Evolutionary conservation across 1,140 invertebrate species (phyloP), one percentile per base, ranked within the genome.

Genomic region (Harpegnathos saltator): DNA sequence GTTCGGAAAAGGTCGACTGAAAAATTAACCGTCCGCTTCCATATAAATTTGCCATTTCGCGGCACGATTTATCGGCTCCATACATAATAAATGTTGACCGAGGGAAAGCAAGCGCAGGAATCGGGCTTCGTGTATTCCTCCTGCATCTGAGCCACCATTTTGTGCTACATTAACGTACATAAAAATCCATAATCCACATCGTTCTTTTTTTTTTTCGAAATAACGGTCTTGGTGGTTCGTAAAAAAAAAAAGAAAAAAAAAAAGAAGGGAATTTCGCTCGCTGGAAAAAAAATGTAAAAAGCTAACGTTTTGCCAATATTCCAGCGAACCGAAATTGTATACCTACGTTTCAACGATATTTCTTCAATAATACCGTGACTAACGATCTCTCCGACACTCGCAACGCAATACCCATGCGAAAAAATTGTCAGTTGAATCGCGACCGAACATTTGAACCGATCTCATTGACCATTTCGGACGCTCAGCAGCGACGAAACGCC

Each of bases 31-130:
- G 80, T 50, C 86, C 75, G 83, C 89, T 91, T 89, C 82, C 87
- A 87, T 88, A 90, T 91, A 91, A 91, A 91, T 91, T 91, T 89
- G 83, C 86, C 89, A 90, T 90, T 91, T 86, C 71, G 83, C 58
- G 68, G 58, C 24, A 78, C 90, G 90, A 92, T 91, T 92, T 91
- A 92, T 93, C 89, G 92, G 88, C 82, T 52, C 86, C 89, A 85
- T 89, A 86, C 86, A 89, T 90, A 91, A 91, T 90, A 89, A 93
- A 92, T 90, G 91, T 90, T 84, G 85, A 87, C 84, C 88, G 85
- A 83, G 82, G 81, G 61, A 22, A 63, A 77, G 48, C 77, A 81
- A 77, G 29, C 29, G 75, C 7, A 78, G 80, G 62, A 71, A 89
- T 66, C 19, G 59, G 50, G 50, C 14, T 33, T 44, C 38, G 38